Evolutionary conservation across 2,797 vertebrate species (phyloP).

Genomic region (Moxostoma hubbsi): DNA sequence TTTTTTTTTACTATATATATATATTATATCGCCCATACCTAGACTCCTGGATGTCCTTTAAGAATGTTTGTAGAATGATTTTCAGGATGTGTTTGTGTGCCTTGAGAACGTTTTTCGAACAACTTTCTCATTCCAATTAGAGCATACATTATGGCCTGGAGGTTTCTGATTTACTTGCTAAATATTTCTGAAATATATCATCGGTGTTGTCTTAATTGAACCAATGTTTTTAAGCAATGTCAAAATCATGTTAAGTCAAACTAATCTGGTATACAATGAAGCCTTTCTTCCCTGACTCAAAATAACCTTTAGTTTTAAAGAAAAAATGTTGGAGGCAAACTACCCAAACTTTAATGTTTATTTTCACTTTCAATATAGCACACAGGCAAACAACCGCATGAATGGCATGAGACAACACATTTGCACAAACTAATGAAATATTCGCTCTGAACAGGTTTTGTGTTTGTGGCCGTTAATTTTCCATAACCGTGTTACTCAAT

Average conservation of each 20-base stretch:
- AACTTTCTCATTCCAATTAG: not conserved
- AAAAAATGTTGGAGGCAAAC: not conserved
- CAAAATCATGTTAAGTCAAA: not conserved
- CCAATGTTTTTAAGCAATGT: not conserved
- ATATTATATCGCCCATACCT: too few species aligned
- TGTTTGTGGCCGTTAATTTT: constrained; percentile 71
- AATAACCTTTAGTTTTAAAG: not conserved
- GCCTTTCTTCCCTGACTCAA: not conserved
- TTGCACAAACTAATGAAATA: constrained; percentile 53
- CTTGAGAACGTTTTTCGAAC: not conserved
- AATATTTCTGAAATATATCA: too few species aligned
- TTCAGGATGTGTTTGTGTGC: not conserved
- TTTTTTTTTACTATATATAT: too few species aligned
- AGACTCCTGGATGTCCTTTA: not conserved
- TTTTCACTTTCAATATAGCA: constrained; percentile 36
- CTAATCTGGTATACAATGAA: not conserved
- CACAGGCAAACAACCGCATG: constrained; percentile 5
- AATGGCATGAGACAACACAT: constrained; percentile 5
- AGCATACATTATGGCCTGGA: too few species aligned
- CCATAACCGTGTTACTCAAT: constrained; percentile 74
- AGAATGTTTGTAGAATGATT: not conserved
- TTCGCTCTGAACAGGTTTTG: constrained; percentile 56
- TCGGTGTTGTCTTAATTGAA: not conserved
- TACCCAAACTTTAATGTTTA: constrained; percentile 49
- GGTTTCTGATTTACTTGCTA: too few species aligned